phyloP scores from a whole-genome alignment of 1,140 invertebrate species.

The Telenomus remus region DNA sequence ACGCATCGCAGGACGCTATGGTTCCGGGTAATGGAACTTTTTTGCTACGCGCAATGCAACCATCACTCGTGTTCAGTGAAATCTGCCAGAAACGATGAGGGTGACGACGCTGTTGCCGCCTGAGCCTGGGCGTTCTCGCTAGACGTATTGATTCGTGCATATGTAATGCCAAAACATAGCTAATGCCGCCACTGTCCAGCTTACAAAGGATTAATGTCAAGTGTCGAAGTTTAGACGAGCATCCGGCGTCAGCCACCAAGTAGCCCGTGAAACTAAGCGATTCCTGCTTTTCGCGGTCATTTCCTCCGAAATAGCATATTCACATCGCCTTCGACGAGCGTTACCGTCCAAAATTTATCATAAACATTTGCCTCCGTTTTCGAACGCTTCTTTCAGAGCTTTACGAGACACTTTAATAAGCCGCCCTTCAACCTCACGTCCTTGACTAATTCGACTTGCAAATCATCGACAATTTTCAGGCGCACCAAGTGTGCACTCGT shows the following conservation, averaged over 20 bases:
- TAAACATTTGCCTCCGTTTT: too few relatives aligned
- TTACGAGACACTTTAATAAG: too few relatives aligned
- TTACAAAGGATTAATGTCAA: constrained; percentile 62
- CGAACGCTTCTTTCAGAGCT: too few relatives aligned
- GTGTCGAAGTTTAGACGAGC: constrained; percentile 59
- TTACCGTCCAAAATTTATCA: too few relatives aligned
- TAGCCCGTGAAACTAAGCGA: constrained; percentile 51
- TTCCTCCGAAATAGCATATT: background rate
- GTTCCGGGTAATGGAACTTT: constrained; percentile 34
- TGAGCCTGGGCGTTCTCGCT: constrained; percentile 40
- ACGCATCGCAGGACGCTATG: constrained; percentile 2
- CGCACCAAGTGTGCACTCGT: constrained; percentile 29
- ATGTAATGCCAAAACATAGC: constrained; percentile 55
- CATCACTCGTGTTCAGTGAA: constrained; percentile 56
- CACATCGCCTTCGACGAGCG: too few relatives aligned
- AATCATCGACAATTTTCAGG: constrained; percentile 34
- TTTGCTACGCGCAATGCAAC: constrained; percentile 27
- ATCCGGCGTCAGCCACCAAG: constrained; percentile 43
- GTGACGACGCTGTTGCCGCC: constrained; percentile 46
- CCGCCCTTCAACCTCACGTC: too few relatives aligned
- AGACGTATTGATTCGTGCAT: constrained; percentile 60
- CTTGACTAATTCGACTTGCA: constrained; percentile 15
- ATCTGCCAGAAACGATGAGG: constrained; percentile 57
- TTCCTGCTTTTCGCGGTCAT: constrained; percentile 42
- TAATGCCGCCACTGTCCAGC: constrained; percentile 59